These are phyloP conservation scores for Cirrhinus molitorella DNA, from an alignment of 2,797 vertebrate genomes.

Conservation along the genomic window DNA sequence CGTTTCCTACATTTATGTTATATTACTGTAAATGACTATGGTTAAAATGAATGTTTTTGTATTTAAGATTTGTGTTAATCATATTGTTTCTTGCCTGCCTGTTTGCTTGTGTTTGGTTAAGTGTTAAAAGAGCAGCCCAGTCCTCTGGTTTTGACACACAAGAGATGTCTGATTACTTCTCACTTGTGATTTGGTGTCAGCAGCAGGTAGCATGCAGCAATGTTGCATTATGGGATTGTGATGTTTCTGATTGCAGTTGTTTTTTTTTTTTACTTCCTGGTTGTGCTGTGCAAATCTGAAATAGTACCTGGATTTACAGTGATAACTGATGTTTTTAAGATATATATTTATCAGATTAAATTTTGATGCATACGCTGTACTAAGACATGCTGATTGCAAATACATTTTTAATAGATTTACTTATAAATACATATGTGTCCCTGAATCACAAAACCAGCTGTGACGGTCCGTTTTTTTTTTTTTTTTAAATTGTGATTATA, in stretches of 20 bases:
- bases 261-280: background rate
- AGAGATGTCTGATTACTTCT: background rate
- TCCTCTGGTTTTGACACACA: slow-evolving; percentile 8
- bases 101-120: background rate
- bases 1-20: background rate
- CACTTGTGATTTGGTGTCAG: slow-evolving; percentile 3
- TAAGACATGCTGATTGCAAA: background rate
- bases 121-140: background rate
- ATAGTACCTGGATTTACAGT: background rate
- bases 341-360: background rate
- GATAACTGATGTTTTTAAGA: background rate
- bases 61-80: background rate
- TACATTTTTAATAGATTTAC: background rate
- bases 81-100: background rate
- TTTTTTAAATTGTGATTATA: too few relatives aligned
- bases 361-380: background rate
- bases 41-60: background rate
- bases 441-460: too few relatives aligned
- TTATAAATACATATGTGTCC: too few relatives aligned
- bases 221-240: slow-evolving; percentile 11
- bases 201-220: background rate
- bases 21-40: background rate
- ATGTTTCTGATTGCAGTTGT: background rate
- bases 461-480: too few relatives aligned
- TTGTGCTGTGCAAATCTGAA: background rate